Conservation (phyloP, 2,888 invertebrate species). For the Trichopoda pennipes region DNA sequence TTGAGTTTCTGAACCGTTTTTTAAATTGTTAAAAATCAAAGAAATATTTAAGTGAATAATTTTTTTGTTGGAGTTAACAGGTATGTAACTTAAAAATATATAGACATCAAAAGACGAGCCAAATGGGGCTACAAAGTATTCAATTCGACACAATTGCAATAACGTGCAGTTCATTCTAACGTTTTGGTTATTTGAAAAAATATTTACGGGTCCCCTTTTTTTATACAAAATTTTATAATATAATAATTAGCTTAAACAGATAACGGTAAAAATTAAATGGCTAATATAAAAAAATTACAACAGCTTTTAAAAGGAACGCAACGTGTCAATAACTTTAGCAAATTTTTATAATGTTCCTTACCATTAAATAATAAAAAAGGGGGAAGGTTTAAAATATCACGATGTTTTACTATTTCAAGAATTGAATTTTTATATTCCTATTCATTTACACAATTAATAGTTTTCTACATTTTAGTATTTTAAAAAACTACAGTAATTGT, state of each 20-base stretch:
- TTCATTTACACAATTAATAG: too few species aligned
- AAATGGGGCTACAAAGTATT: constrained; percentile 14
- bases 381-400: too few species aligned
- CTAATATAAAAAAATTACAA: too few species aligned
- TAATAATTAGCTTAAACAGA: neutral
- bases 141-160: neutral
- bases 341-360: too few species aligned
- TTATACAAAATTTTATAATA: neutral
- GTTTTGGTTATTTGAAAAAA: neutral
- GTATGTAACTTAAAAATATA: constrained; percentile 30
- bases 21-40: neutral
- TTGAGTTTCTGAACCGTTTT: constrained; percentile 20
- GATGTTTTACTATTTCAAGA: too few species aligned
- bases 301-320: too few species aligned
- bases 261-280: too few species aligned
- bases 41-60: neutral
- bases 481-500: too few species aligned
- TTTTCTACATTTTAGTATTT: too few species aligned
- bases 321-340: too few species aligned
- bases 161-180: neutral
- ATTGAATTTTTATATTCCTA: too few species aligned
- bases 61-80: constrained; percentile 25
- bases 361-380: too few species aligned
- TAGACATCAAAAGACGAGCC: neutral
- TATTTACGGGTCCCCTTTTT: neutral